Percentiles rank a stretch among this genome's conserved stretches.
Evolutionary conservation across 1,140 invertebrate genomes (phyloP).

Genomic region (Homarus americanus): DNA sequence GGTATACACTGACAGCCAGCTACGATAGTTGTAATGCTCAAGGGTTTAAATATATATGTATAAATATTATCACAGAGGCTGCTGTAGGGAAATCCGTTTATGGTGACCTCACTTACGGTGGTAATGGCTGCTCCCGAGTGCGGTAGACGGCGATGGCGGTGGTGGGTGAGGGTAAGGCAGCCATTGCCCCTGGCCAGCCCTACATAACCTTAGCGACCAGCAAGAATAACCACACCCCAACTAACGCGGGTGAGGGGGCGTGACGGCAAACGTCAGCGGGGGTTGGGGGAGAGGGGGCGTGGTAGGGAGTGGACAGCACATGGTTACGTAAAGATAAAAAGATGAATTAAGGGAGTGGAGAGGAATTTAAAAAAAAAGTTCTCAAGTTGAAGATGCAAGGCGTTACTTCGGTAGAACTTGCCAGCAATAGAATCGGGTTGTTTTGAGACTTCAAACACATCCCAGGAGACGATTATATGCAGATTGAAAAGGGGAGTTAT

Average conservation of each 20-base stretch:
- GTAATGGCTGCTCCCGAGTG: not conserved
- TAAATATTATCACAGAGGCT: not conserved
- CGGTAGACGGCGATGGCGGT: slow-evolving; percentile 16
- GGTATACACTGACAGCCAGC: slow-evolving; percentile 46
- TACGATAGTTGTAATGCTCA: slow-evolving; percentile 49
- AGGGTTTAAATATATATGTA: slow-evolving; percentile 9
- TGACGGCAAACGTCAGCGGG: not conserved
- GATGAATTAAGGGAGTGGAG: not conserved
- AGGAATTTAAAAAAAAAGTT: too few relatives aligned
- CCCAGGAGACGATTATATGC: not conserved
- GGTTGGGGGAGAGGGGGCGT: not conserved
- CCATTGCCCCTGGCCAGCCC: not conserved
- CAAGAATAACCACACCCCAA: not conserved
- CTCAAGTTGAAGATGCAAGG: not conserved
- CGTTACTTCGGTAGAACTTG: not conserved
- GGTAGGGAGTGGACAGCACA: not conserved
- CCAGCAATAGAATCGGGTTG: not conserved
- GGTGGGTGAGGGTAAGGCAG: slow-evolving; percentile 23
- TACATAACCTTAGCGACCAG: slow-evolving; percentile 3
- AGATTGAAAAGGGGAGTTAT: not conserved
- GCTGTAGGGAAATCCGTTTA: slow-evolving; percentile 62
- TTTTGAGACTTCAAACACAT: not conserved
- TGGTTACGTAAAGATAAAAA: too few relatives aligned
- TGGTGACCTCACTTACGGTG: slow-evolving; percentile 42
- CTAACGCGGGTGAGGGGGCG: not conserved